Conservation (phyloP, 2,113 vertebrate genomes). For the Chitala chitala region DNA sequence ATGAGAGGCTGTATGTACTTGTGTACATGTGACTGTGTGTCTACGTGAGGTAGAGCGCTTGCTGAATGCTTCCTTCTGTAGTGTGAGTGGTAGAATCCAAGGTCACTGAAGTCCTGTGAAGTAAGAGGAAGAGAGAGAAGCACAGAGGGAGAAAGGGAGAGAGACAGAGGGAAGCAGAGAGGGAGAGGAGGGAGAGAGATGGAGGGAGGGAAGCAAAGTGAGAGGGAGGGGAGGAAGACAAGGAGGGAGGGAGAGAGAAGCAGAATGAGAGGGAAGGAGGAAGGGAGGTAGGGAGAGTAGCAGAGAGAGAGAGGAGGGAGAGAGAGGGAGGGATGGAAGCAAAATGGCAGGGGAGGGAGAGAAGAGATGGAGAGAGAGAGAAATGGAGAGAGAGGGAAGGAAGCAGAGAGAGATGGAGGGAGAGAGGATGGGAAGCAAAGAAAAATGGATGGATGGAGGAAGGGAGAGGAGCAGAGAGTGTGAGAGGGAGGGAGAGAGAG, state of each 20-base stretch:
- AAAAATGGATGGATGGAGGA: no score
- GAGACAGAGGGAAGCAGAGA: slow-evolving; percentile 14
- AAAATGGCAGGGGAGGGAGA: no score
- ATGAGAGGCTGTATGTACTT: slow-evolving; percentile 32
- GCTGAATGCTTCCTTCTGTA: slow-evolving; percentile 33
- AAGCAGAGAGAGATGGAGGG: no score
- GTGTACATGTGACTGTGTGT: no score
- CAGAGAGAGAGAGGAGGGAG: not conserved
- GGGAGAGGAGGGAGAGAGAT: slow-evolving; percentile 5
- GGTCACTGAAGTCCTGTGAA: slow-evolving; percentile 54
- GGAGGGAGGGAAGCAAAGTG: not conserved
- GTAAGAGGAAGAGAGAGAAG: not conserved
- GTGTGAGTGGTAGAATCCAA: slow-evolving; percentile 57
- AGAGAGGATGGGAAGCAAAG: no score
- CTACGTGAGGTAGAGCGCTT: slow-evolving; percentile 25
- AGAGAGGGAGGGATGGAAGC: not conserved
- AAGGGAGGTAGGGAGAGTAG: not conserved
- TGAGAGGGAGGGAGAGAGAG: no score
- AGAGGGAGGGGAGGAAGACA: not conserved
- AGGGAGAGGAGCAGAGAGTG: not conserved
- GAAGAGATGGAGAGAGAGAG: not conserved
- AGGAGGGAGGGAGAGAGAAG: no score
- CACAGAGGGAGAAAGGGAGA: slow-evolving; percentile 23
- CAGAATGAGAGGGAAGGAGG: no score
- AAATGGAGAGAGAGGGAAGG: no score